phyloP scores from a whole-genome alignment of 2,797 vertebrate genomes.

The Hafferia zeledoni region DNA sequence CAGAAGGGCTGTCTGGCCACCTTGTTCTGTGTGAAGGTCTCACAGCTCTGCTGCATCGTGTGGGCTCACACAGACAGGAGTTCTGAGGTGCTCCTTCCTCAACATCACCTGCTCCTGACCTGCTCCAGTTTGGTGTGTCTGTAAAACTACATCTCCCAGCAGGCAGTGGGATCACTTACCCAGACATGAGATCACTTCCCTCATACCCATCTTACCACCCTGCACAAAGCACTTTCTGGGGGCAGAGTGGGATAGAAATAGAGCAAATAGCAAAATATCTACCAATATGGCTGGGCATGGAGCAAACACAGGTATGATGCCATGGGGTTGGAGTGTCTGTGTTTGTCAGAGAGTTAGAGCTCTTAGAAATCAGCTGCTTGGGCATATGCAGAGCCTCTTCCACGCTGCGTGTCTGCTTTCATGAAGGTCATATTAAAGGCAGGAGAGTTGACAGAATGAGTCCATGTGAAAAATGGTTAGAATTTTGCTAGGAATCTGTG shows the following conservation, averaged over 20 bases:
- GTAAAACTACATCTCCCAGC: constrained; percentile 76
- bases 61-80: neutral
- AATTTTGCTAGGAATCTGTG: neutral
- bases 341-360: neutral
- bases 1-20: rapidly evolving
- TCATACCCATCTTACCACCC: neutral
- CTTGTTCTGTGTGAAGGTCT: neutral
- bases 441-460: neutral
- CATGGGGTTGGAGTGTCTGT: neutral
- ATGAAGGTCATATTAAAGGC: constrained; percentile 22
- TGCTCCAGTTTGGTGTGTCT: neutral
- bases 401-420: neutral
- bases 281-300: constrained; percentile 33
- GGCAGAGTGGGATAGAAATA: neutral
- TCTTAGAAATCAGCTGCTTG: neutral
- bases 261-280: constrained; percentile 10
- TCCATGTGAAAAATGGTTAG: neutral
- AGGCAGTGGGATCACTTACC: constrained; percentile 8
- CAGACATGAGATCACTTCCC: constrained; percentile 61
- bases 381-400: neutral
- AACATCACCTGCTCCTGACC: rapidly evolving
- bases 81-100: neutral
- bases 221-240: neutral
- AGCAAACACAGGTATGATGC: constrained; percentile 63
- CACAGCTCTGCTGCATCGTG: rapidly evolving